A percentile compares a stretch with the other conserved stretches of the same genome.
phyloP scores from a whole-genome alignment of 2,113 vertebrate genomes.

The Dissostichus mawsoni region DNA sequence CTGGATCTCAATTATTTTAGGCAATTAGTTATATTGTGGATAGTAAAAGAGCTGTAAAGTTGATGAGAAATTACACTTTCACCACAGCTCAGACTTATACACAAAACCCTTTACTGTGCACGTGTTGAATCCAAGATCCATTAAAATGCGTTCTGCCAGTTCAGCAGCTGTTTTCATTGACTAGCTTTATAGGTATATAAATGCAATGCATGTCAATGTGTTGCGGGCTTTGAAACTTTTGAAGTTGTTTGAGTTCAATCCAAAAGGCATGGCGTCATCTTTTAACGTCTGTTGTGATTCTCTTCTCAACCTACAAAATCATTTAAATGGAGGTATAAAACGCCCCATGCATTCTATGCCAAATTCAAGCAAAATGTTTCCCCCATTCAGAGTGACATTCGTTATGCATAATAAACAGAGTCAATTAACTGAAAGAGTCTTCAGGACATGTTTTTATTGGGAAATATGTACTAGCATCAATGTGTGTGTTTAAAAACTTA shows the following conservation, averaged over 20 bases:
- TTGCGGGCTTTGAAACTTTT: slow-evolving; percentile 50
- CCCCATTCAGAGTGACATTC: slow-evolving; percentile 34
- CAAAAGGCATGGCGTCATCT: slow-evolving; percentile 54
- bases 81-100: slow-evolving; percentile 23
- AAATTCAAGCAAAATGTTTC: slow-evolving; percentile 46
- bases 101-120: slow-evolving; percentile 29
- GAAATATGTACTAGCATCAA: not conserved
- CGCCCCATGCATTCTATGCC: slow-evolving; percentile 28
- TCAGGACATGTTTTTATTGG: slow-evolving; percentile 6
- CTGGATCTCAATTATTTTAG: slow-evolving; percentile 41
- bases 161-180: slow-evolving; percentile 71
- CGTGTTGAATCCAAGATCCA: slow-evolving; percentile 28
- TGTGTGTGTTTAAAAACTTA: not conserved
- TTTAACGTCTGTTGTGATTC: slow-evolving; percentile 52
- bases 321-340: slow-evolving; percentile 54
- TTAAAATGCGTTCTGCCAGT: slow-evolving; percentile 59
- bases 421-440: slow-evolving; percentile 35
- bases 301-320: slow-evolving; percentile 34
- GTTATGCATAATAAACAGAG: slow-evolving; percentile 35
- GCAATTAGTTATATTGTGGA: slow-evolving; percentile 45
- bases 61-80: slow-evolving; percentile 53
- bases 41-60: slow-evolving; percentile 58
- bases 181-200: slow-evolving; percentile 69
- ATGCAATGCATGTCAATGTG: slow-evolving; percentile 49
- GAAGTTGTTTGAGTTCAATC: slow-evolving; percentile 42